phyloP scores from a whole-genome alignment of 1,140 invertebrate genomes.

The Diabrotica virgifera region DNA sequence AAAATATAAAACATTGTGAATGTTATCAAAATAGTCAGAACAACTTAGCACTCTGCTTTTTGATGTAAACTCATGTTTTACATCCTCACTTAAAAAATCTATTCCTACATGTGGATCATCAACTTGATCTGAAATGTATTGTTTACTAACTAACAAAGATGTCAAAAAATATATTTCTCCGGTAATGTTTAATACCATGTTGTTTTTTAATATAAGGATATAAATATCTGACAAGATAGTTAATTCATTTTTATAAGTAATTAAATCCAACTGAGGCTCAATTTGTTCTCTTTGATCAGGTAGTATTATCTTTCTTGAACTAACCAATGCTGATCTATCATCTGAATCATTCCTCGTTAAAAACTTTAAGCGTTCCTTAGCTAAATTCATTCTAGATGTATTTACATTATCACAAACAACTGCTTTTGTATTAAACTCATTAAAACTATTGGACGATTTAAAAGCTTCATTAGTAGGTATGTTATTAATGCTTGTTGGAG shows the following conservation, averaged over 20 bases:
- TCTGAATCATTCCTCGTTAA: constrained; percentile 19
- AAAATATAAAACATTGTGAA: constrained; percentile 64
- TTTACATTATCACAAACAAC: constrained; percentile 20
- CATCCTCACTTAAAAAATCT: constrained; percentile 22
- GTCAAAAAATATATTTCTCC: constrained; percentile 61
- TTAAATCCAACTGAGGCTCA: constrained; percentile 40
- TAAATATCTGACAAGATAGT: constrained; percentile 52
- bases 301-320: constrained; percentile 20
- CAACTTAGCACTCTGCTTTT: not conserved
- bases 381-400: constrained; percentile 29
- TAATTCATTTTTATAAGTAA: constrained; percentile 48
- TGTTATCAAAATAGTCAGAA: constrained; percentile 34
- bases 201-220: constrained; percentile 46
- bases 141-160: constrained; percentile 49
- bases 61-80: not conserved
- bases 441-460: constrained; percentile 36
- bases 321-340: constrained; percentile 4
- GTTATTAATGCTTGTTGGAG: constrained; percentile 38
- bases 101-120: constrained; percentile 23
- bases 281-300: constrained; percentile 30
- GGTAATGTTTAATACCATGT: constrained; percentile 56
- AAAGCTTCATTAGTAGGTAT: constrained; percentile 23
- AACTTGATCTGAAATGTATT: constrained; percentile 16
- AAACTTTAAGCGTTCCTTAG: constrained; percentile 35
- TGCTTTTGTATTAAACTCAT: constrained; percentile 32